These are phyloP conservation scores for Rhizoglyphus robini DNA, from an alignment of 1,140 invertebrate species.

Conservation along the genomic window DNA sequence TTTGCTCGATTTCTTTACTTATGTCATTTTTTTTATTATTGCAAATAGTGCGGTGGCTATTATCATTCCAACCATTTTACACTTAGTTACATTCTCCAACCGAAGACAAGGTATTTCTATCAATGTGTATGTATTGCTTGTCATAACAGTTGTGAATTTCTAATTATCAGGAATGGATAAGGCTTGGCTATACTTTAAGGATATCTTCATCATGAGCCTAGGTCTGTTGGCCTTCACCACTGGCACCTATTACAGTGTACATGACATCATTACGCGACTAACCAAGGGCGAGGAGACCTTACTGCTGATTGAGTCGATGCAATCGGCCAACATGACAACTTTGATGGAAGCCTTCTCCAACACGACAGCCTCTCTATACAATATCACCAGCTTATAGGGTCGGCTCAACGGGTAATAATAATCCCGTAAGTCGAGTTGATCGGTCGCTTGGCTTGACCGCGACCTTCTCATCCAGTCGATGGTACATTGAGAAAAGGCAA, in stretches of 20 bases:
- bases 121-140: background rate
- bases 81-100: background rate
- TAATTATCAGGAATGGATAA: slow-evolving; percentile 41
- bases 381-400: background rate
- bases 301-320: slow-evolving; percentile 30
- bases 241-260: slow-evolving; percentile 45
- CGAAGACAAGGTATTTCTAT: background rate
- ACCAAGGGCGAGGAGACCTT: background rate
- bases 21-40: background rate
- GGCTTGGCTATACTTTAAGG: slow-evolving; percentile 73
- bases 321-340: background rate
- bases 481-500: too few species aligned
- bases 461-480: too few species aligned
- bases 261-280: slow-evolving; percentile 7
- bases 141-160: background rate
- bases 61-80: slow-evolving; percentile 14
- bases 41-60: slow-evolving; percentile 3
- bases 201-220: slow-evolving; percentile 53
- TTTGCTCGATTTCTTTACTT: background rate
- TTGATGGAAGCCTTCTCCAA: background rate
- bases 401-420: too few species aligned
- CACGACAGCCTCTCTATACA: background rate
- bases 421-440: too few species aligned
- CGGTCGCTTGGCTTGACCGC: too few species aligned
- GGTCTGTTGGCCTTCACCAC: slow-evolving; percentile 59